phyloP scores from a whole-genome alignment of 2,888 invertebrate species.

The Pammene fasciana region DNA sequence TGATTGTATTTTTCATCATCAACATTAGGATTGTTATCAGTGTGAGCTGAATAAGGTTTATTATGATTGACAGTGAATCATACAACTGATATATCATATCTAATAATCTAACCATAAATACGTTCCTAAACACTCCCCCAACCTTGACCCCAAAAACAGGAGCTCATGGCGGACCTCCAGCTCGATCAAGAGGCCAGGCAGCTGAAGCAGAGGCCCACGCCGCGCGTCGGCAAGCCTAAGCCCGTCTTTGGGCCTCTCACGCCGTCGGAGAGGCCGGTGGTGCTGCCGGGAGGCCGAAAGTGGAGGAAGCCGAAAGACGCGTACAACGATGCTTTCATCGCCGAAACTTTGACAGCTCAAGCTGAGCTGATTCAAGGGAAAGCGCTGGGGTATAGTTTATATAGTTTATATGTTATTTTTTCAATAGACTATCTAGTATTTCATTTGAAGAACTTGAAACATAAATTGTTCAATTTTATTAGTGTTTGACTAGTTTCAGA shows the following conservation, averaged over 20 bases:
- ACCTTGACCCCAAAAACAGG: conserved; percentile 49
- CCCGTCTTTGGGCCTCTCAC: conserved; percentile 83
- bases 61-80: too few species aligned
- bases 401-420: not conserved
- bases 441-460: not conserved
- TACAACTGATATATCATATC: too few species aligned
- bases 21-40: too few species aligned
- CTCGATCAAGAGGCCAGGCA: conserved; percentile 75
- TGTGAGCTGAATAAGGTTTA: too few species aligned
- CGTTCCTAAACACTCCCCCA: not conserved
- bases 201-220: conserved; percentile 77
- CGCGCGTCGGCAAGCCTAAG: conserved; percentile 67
- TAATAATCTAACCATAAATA: not conserved
- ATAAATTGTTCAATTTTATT: not conserved
- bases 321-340: conserved; percentile 94
- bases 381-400: conserved; percentile 88
- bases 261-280: conserved; percentile 88
- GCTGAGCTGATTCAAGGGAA: conserved; percentile 93
- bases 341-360: conserved; percentile 92
- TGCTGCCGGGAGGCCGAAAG: conserved; percentile 89
- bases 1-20: too few species aligned
- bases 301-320: conserved; percentile 93
- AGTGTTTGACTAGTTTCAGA: not conserved
- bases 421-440: not conserved
- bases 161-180: conserved; percentile 69